A percentile compares a stretch with the other conserved stretches of the same genome.
phyloP scores from a whole-genome alignment of 2,888 invertebrate genomes.

The Cryptus viduatorius region DNA sequence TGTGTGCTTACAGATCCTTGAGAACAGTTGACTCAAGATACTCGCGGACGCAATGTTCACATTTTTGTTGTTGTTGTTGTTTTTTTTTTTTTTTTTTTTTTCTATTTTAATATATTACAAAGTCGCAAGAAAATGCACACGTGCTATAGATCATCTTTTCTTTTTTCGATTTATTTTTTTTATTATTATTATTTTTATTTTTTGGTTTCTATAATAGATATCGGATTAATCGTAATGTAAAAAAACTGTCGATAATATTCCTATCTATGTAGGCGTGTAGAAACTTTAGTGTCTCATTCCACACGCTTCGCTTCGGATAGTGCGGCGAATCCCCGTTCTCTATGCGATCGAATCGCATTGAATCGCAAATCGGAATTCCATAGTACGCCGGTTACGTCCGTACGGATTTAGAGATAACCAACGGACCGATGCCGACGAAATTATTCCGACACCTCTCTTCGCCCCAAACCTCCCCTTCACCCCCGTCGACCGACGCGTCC shows the following conservation, averaged over 20 bases:
- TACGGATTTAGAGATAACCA: slow-evolving; percentile 49
- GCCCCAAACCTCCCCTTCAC: background rate
- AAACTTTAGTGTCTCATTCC: slow-evolving; percentile 55
- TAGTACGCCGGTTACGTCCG: slow-evolving; percentile 31
- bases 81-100: background rate
- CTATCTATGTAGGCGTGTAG: slow-evolving; percentile 66
- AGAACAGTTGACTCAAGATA: slow-evolving; percentile 31
- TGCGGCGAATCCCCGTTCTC: background rate
- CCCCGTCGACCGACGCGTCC: background rate
- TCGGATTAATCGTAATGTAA: slow-evolving; percentile 50
- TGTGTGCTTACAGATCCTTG: slow-evolving; percentile 24
- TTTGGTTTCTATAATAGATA: slow-evolving; percentile 29
- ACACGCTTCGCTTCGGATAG: slow-evolving; percentile 22
- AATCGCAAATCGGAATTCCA: slow-evolving; percentile 58
- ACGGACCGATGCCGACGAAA: slow-evolving; percentile 45
- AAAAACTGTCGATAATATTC: slow-evolving; percentile 63
- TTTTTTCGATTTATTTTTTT: background rate
- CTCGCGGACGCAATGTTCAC: slow-evolving; percentile 47
- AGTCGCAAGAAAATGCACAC: slow-evolving; percentile 20
- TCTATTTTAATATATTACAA: slow-evolving; percentile 43
- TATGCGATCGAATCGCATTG: slow-evolving; percentile 50
- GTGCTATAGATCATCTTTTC: slow-evolving; percentile 17
- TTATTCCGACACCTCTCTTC: slow-evolving; percentile 40
- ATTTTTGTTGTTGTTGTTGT: background rate
- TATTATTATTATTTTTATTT: too few relatives aligned